phyloP scores from a whole-genome alignment of 37 sponge, comb jelly and placozoan genomes.

The Cladorhizidae sp. region DNA sequence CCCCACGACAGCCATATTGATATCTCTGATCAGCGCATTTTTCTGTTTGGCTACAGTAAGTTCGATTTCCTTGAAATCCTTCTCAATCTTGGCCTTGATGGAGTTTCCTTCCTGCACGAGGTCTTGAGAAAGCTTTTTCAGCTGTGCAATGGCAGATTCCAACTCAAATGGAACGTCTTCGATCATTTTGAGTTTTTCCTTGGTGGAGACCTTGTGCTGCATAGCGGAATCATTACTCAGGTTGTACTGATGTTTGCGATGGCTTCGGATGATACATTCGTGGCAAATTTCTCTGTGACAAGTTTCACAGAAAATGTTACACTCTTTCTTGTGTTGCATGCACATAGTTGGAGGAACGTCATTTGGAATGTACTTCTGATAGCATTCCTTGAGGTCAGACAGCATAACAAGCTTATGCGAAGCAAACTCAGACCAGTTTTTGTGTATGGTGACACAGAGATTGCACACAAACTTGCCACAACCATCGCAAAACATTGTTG shows the following conservation, averaged over 20 bases:
- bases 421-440: constrained; percentile 55
- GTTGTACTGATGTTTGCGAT: constrained; percentile 57
- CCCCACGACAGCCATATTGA: background rate
- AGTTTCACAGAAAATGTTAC: constrained; percentile 50
- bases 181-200: constrained; percentile 23
- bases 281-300: constrained; percentile 46
- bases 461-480: constrained; percentile 49
- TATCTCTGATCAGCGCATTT: background rate
- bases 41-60: background rate
- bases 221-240: constrained; percentile 35
- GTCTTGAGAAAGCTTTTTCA: constrained; percentile 11
- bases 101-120: constrained; percentile 5
- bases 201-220: constrained; percentile 39
- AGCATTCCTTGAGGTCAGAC: constrained; percentile 23
- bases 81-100: background rate
- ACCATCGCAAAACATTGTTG: constrained; percentile 25
- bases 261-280: constrained; percentile 41
- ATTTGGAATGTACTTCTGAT: constrained; percentile 14
- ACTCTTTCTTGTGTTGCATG: constrained; percentile 25
- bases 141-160: constrained; percentile 19
- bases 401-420: constrained; percentile 39
- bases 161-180: constrained; percentile 35
- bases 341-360: constrained; percentile 5
- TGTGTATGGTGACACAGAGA: constrained; percentile 45
- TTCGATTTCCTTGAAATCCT: constrained; percentile 27